Conservation (phyloP, 2,797 vertebrate species). For the Setipinna tenuifilis region DNA sequence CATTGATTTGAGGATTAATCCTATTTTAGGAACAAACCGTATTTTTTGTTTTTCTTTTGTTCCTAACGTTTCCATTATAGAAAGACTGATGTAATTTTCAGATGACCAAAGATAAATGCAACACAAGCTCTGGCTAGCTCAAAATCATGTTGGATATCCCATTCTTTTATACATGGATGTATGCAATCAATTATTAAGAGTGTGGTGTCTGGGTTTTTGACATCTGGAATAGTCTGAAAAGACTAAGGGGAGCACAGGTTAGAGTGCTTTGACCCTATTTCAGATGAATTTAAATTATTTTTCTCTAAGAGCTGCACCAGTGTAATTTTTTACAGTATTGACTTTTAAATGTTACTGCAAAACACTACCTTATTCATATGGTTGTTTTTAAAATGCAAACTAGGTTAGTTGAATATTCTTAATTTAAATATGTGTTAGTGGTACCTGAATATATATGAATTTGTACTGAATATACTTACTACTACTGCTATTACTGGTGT, state of each 20-base stretch:
- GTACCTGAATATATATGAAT: too few relatives aligned
- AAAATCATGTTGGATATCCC: neutral
- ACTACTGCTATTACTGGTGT: too few relatives aligned
- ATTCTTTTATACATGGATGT: neutral
- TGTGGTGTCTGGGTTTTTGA: slow-evolving; percentile 15
- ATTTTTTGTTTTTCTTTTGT: neutral
- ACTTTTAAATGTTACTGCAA: neutral
- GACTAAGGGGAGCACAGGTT: neutral
- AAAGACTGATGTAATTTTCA: neutral
- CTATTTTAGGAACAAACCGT: too few relatives aligned
- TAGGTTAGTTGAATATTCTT: neutral
- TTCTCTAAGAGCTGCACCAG: neutral
- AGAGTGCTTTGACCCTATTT: neutral
- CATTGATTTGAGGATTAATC: too few relatives aligned
- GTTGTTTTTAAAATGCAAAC: neutral
- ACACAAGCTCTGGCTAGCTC: neutral
- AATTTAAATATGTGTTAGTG: neutral
- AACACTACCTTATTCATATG: neutral
- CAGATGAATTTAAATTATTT: neutral
- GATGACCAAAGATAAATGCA: neutral
- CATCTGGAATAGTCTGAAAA: slow-evolving; percentile 14
- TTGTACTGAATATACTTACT: too few relatives aligned
- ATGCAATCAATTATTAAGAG: slow-evolving; percentile 12
- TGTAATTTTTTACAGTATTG: neutral
- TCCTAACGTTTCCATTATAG: neutral